Evolutionary conservation across 2,888 invertebrate species (phyloP).

Genomic region (Lithophane semibrunnea): DNA sequence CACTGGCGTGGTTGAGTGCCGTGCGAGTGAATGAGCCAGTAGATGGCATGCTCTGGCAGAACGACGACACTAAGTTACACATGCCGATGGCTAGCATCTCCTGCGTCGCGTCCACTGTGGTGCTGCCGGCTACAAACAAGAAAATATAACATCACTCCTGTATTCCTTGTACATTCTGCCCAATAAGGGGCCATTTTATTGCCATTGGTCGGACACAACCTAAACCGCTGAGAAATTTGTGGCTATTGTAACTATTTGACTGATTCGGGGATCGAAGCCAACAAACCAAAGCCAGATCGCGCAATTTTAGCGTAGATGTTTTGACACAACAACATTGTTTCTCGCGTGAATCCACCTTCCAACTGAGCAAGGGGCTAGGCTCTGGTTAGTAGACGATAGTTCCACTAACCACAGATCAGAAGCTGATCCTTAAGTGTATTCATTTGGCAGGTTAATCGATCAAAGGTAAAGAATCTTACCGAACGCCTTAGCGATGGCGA

Average conservation of each 20-base stretch:
- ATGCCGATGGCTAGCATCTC: constrained; percentile 97
- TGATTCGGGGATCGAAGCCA: background rate
- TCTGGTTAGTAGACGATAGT: too few species aligned
- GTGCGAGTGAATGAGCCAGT: constrained; percentile 96
- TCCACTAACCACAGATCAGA: too few species aligned
- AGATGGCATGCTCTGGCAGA: constrained; percentile 96
- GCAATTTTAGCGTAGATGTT: too few species aligned
- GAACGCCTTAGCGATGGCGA: constrained; percentile 94
- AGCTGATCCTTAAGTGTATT: too few species aligned
- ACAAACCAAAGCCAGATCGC: too few species aligned
- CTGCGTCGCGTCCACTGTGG: constrained; percentile 95
- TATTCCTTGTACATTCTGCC: background rate
- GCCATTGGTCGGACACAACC: too few species aligned
- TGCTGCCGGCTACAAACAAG: constrained; percentile 91
- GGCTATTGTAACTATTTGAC: background rate
- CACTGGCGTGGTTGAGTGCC: constrained; percentile 97
- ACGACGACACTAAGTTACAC: constrained; percentile 95
- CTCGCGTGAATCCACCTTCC: too few species aligned
- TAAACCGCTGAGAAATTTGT: too few species aligned
- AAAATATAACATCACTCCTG: background rate
- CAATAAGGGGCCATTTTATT: too few species aligned
- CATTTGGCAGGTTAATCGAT: background rate
- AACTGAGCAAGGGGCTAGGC: too few species aligned
- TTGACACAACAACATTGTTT: too few species aligned
- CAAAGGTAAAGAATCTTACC: constrained; percentile 85